Base-by-base conservation (phyloP, 2,888 invertebrate genomes). In the Eustalomyia histrio region DNA sequence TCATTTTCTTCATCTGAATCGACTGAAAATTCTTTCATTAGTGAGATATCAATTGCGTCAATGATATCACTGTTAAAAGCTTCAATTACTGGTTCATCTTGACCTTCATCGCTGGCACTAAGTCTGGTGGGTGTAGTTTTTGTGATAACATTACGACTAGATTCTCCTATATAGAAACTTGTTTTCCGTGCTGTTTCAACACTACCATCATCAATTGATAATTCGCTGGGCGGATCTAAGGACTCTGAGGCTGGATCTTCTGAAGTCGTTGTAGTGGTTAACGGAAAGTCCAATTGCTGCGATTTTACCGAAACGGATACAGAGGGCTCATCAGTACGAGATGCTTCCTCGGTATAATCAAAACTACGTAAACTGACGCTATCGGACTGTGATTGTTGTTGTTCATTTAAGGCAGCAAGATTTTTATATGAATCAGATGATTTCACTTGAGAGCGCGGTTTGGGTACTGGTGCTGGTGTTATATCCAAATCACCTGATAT, bases 81-180 rank as follows among this genome's bases (percentile, higher is more conserved):
- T 1, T 2, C 67, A 17, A 47, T 64, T 1, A 50, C 9, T 14
- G 85, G 47, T 1, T 84, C 85, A 14, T 80, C 82, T 0, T 4
- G 21, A 16, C 18, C 18, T 2, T n/a, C 76, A 9, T 79, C 67
- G 12, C 35, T 67, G 5, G 33, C 18, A 64, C 75, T 85, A 6
- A 86, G 83, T 35, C 85, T 87, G 9, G 87, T 85, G 1, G 85
- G 85, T 21, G 87, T 85, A 1, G 90, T 88, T 83, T 89, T 90
- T 2, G 82, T 89, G 33, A 91, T 91, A 1, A 91, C 86, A 85
- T 91, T 90, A 1, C 86, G 86, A 67, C 90, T 90, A 1, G 90
- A 90, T 82, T 91, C 91, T 0, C 91, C 91, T 53, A 91, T 91
- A 73, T 91, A 91, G 60, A 91, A 90, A 72, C 89, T 89, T 0